Base-by-base conservation (phyloP, 2,113 vertebrate genomes). In the Spea multiplicata region DNA sequence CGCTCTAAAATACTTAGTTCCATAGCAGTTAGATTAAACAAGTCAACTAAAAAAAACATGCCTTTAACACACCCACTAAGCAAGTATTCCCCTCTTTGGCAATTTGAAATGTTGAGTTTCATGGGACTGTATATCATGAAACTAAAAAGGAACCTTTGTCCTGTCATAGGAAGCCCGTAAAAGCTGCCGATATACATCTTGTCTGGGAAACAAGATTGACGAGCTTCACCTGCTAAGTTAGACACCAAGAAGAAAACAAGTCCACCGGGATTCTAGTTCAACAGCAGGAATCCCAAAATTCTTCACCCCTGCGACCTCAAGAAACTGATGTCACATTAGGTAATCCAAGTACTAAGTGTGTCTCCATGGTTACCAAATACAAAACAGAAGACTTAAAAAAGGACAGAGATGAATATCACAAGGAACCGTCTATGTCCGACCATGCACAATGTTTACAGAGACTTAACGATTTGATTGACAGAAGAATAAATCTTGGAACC, bases 221-320 rank as follows among this genome's bases (percentile, higher is more conserved):
- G 75, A 61, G 44, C n/a, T 8, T n/a, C 75, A 76, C 66, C 75
- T 76, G 75, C 6, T 13, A 44, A 14, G n/a, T 61, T 44, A 10
- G 4, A 44, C 69, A 76, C 44, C 66, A 69, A 76, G 48, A 48
- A 61, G 53, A 9, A 47, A 55, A 70, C 46, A 70, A 13, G 59
- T 57, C 44, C 61, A 53, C 5, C 4, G 8, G 62, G 55, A 64
- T 52, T 75, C 64, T 75, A 66, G 62, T 69, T 69, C 66, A 77
- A 71, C 66, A 50, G 16, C 55, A 49, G 13, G 45, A 76, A 70
- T 70, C 45, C 66, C 44, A 47, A 59, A 17, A 61, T 70, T 70
- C 75, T 61, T 70, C 66, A 30, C 75, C 66, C 61, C 45, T 59
- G 66, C 5, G 66, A 76, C 66, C 45, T 66, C 6, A 47, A 53